Conservation (phyloP, 2,797 vertebrate species). For the Vultur gryphus region DNA sequence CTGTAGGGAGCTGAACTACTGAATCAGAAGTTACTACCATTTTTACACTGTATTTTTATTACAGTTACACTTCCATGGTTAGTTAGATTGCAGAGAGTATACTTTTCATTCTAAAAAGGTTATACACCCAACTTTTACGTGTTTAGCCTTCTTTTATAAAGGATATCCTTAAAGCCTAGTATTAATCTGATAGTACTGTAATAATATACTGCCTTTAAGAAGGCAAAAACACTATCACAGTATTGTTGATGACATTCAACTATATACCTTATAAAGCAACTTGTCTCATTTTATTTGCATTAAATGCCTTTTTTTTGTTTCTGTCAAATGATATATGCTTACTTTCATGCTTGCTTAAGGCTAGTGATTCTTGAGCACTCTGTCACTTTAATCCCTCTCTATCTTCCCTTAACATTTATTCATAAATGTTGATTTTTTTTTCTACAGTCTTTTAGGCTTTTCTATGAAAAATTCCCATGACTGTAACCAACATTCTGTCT, state of each 20-base stretch:
- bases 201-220: not conserved
- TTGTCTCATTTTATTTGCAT: not conserved
- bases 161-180: not conserved
- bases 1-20: not conserved
- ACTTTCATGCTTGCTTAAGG: not conserved
- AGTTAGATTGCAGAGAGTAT: not conserved
- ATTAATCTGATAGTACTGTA: not conserved
- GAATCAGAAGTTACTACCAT: not conserved
- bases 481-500: not conserved
- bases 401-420: not conserved
- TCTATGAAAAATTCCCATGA: not conserved
- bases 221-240: not conserved
- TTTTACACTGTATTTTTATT: not conserved
- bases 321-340: not conserved
- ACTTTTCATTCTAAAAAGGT: not conserved
- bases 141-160: not conserved
- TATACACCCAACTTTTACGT: not conserved
- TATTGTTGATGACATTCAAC: not conserved
- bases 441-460: not conserved
- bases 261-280: not conserved
- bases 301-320: not conserved
- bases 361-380: not conserved
- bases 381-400: not conserved
- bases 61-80: not conserved
- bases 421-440: not conserved